Evolutionary conservation across 2,888 invertebrate species (phyloP).

Genomic region (Ditylenchus weischeri): DNA sequence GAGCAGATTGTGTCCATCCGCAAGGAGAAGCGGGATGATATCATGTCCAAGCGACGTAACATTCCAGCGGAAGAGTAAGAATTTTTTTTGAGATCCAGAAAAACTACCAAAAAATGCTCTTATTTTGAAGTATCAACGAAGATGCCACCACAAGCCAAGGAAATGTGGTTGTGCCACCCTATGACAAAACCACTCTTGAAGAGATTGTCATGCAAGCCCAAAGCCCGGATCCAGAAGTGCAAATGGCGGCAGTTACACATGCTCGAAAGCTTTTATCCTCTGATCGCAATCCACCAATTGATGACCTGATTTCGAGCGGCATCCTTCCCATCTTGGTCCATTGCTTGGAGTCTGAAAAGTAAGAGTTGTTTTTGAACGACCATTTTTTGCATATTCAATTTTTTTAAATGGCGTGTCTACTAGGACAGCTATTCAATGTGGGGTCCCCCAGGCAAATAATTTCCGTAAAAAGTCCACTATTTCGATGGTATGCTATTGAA

Average conservation of each 20-base stretch:
- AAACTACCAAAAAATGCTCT: neutral
- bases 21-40: constrained; percentile 96
- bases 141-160: constrained; percentile 5
- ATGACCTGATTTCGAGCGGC: constrained; percentile 86
- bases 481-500: too few species aligned
- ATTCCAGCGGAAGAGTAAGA: constrained; percentile 68
- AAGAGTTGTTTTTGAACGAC: constrained; percentile 40
- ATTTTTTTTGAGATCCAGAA: constrained; percentile 15
- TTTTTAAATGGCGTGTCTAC: too few species aligned
- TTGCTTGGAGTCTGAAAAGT: constrained; percentile 78
- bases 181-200: constrained; percentile 64
- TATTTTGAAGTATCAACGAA: neutral
- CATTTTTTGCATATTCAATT: neutral
- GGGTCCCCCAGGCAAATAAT: too few species aligned
- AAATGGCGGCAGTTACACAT: constrained; percentile 81
- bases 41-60: constrained; percentile 89
- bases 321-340: constrained; percentile 88
- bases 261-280: constrained; percentile 84
- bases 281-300: constrained; percentile 96
- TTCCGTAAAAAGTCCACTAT: too few species aligned
- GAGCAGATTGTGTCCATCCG: constrained; percentile 68
- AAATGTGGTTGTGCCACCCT: constrained; percentile 1
- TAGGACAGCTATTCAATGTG: too few species aligned
- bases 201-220: constrained; percentile 82
- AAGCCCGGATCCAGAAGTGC: constrained; percentile 73